Conservation (phyloP, 2,888 invertebrate species). For the Leuctra nigra region DNA sequence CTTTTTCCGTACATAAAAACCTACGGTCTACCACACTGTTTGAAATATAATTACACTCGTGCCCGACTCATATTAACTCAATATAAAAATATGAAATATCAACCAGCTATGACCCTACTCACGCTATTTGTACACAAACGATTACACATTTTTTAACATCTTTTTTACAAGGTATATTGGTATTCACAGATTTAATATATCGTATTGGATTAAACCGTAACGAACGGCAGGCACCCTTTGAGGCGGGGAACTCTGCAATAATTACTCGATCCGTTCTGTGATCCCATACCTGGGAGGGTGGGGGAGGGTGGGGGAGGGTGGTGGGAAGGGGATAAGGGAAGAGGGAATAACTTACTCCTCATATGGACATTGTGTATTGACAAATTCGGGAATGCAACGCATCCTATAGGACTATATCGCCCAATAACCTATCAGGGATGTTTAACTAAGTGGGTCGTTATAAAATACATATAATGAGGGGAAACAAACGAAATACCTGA, state of each 20-base stretch:
- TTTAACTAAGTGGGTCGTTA: no score
- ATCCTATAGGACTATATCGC: no score
- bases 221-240: conserved; percentile 9
- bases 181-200: not conserved
- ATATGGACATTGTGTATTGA: no score
- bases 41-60: conserved; percentile 13
- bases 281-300: not conserved
- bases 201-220: no score
- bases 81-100: conserved; percentile 5
- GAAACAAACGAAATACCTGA: no score
- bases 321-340: not conserved
- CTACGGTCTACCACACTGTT: not conserved
- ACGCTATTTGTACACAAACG: conserved; percentile 2
- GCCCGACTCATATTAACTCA: conserved; percentile 11
- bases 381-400: no score
- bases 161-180: no score
- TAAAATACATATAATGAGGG: no score
- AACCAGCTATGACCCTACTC: conserved; percentile 1
- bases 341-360: no score
- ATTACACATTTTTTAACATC: not conserved
- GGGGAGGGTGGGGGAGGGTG: not conserved
- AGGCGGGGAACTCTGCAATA: conserved; percentile 4
- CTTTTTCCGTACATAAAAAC: conserved; percentile 1
- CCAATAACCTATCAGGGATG: no score
- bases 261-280: conserved; percentile 8